Conservation (phyloP, 1,140 invertebrate genomes). For the Tribolium madens region DNA sequence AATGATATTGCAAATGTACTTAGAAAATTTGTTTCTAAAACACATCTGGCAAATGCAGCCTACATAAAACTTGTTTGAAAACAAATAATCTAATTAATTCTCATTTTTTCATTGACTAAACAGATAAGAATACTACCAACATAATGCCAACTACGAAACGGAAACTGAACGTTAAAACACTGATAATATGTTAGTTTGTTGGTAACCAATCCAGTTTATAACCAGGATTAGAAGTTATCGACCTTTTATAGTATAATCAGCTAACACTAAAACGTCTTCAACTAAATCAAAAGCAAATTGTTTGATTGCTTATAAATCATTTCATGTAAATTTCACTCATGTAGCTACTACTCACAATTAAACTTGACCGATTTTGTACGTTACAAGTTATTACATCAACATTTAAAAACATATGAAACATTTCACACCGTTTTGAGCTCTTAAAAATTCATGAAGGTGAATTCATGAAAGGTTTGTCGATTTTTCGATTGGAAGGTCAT, state of each 20-base stretch:
- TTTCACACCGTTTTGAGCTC: neutral
- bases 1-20: neutral
- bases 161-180: conserved; percentile 22
- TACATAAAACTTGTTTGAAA: neutral
- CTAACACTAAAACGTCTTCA: neutral
- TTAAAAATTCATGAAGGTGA: neutral
- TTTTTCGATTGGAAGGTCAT: neutral
- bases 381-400: neutral
- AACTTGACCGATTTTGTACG: conserved; percentile 16
- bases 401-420: neutral
- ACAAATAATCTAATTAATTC: neutral
- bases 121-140: neutral
- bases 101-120: neutral
- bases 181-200: conserved; percentile 10
- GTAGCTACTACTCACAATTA: neutral
- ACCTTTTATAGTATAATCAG: conserved; percentile 25
- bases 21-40: conserved; percentile 22
- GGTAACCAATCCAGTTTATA: conserved; percentile 3
- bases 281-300: neutral
- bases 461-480: neutral
- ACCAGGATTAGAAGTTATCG: conserved; percentile 33
- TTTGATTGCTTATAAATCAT: conserved; percentile 18
- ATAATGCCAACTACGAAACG: conserved; percentile 11
- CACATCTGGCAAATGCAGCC: conserved; percentile 30
- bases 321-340: conserved; percentile 22